Evolutionary conservation across 2,113 vertebrate species (phyloP).

Genomic region (Callaeas wilsoni): DNA sequence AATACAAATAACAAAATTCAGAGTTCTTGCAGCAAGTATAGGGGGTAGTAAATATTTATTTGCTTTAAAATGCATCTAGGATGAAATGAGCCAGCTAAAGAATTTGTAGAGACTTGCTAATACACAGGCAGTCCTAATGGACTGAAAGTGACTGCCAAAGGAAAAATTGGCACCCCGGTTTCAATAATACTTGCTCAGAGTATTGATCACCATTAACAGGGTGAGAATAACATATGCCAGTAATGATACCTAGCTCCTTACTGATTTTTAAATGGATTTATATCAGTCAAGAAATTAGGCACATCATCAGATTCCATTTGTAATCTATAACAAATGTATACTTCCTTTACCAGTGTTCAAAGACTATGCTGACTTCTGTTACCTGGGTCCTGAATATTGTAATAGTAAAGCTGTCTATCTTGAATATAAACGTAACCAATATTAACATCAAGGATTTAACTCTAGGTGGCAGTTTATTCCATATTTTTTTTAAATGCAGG

Average conservation of each 20-base stretch:
- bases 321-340: neutral
- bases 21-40: neutral
- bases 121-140: neutral
- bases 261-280: neutral
- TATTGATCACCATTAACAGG: neutral
- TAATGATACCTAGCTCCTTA: neutral
- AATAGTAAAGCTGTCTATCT: neutral
- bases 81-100: neutral
- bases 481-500: conserved; percentile 29
- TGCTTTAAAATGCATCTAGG: neutral
- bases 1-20: neutral
- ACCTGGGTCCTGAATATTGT: neutral
- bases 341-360: neutral
- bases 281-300: neutral
- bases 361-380: neutral
- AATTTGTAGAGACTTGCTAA: neutral
- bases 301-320: neutral
- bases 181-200: neutral
- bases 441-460: conserved; percentile 56
- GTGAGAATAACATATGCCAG: neutral
- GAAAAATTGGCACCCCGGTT: neutral
- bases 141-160: neutral
- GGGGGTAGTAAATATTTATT: neutral
- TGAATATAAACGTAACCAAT: neutral
- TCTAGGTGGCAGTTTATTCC: conserved; percentile 81